Base-by-base conservation (phyloP, 2,797 vertebrate genomes). In the Sebastes paucispinis region DNA sequence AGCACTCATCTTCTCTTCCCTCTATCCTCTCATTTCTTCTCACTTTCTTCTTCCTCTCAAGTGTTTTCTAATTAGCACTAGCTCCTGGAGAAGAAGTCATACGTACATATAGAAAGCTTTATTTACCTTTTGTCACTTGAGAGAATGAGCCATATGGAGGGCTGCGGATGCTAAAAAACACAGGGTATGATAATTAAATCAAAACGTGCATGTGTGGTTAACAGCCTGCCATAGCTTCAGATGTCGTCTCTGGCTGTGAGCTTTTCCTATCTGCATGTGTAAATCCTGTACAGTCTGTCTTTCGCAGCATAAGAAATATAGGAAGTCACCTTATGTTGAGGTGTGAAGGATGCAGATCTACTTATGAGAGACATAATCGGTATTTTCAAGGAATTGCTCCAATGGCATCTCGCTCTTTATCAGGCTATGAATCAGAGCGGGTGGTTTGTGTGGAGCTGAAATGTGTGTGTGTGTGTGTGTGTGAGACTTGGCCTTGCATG, bases 401-500 rank as follows among this genome's bases (percentile, higher is more conserved):
- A 54, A 16, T 58, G 66, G 59, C 71, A 18, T 76, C 22, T 87
- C 67, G 47, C 5, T 70, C 27, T 65, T 72, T 31, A 64, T 70
- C 66, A 12, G 43, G 25, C 32, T 8, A 8, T 11, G 12, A 66
- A 60, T 79, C 27, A 36, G 1, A 34, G 31, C 4, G 6, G 32
- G 29, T 13, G 13, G 31, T 25, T 57, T 76, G 57, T 50, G 76
- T 75, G 60, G 31, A 24, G 29, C 34, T 63, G 31, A 59, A 39
- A 24, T 69, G 69, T 52, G 71, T 6, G 59, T 22, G 59, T 29
- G 27, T 69, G 32, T 36, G 39, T 22, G 34, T 36, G 39, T 43
- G 39, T 43, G 39, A 1, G 36, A 82, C 73, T 63, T 77, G 81
- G 83, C 77, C 83, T 84, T 87, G 86, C 82, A 86, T 82, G 75